Evolutionary conservation across 2,113 vertebrate species (phyloP), one percentile per base, ranked within the genome.

Genomic region (Laticauda laticaudata): DNA sequence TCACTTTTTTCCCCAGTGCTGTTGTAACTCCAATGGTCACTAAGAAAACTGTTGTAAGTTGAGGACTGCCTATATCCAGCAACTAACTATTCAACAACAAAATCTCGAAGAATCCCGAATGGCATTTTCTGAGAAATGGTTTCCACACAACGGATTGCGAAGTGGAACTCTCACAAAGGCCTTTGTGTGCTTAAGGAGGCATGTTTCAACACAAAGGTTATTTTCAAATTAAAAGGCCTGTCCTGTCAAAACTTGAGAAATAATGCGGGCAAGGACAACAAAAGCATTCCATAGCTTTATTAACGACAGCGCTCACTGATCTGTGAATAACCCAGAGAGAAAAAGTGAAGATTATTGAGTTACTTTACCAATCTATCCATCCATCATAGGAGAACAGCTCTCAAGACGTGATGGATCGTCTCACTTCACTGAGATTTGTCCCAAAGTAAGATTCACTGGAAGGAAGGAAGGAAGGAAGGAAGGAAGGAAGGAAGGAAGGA

Each of bases 311-410:
- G 98, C 94, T 98, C 98, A 97, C 96, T 98, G 98, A 98, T 98
- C 98, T 98, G 98, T 98, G 98, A 98, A 98, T 98, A 98, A 98
- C 98, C 97, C 75, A 96, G 97, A 69, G 96, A 96, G 8, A 96
- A 96, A 97, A 96, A 96, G 94, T 92, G 96, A 97, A 98, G 97
- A 98, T 98, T 98, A 98, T 97, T 98, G 98, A 98, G 98, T 98
- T 98, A 98, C 97, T 98, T 98, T 97, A 97, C 94, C 97, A 97
- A 98, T 98, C 97, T 97, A 97, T 98, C 97, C 98, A 98, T 98
- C 98, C 97, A 98, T 98, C 98, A 98, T 95, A 81, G 95, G 94
- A 91, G 95, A 98, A 96, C 95, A 97, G 97, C 97, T 97, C 97
- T 98, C 98, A 98, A 48, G 90, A 90, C 91, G 96, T 98, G 98